A percentile compares a stretch with the other conserved stretches of the same genome.
phyloP scores from a whole-genome alignment of 92 coral and sea anemone species.

The Parazoanthus swiftii region DNA sequence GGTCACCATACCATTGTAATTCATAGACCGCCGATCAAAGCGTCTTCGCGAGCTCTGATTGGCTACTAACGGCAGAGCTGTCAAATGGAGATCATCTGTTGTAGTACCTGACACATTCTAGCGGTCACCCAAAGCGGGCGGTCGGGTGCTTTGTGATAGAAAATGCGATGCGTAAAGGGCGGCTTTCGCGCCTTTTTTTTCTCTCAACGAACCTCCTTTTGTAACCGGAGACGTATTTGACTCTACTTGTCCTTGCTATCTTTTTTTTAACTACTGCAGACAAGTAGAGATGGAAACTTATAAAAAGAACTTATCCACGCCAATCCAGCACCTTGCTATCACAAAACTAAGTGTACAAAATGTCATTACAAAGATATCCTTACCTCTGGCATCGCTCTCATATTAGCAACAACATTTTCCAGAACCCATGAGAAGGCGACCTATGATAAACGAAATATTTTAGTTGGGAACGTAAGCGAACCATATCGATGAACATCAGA shows the following conservation, averaged over 20 bases:
- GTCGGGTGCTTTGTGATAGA: too few relatives aligned
- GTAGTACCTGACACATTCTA: too few relatives aligned
- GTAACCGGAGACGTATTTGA: not conserved
- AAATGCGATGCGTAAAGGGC: too few relatives aligned
- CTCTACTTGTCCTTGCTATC: not conserved
- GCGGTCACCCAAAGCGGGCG: too few relatives aligned
- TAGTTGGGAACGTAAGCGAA: not conserved
- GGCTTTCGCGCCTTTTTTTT: too few relatives aligned
- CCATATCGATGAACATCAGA: not conserved
- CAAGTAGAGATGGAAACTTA: not conserved
- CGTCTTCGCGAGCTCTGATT: too few relatives aligned
- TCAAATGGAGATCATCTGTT: too few relatives aligned
- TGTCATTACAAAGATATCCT: slow-evolving; percentile 9
- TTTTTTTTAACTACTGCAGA: not conserved
- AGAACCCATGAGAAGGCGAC: slow-evolving; percentile 91
- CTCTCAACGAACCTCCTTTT: too few relatives aligned
- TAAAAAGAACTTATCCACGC: not conserved
- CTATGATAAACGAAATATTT: slow-evolving; percentile 40
- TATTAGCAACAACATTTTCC: slow-evolving; percentile 86
- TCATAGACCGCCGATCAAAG: too few relatives aligned
- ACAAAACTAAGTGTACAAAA: not conserved
- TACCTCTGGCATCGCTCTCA: slow-evolving; percentile 94
- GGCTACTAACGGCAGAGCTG: too few relatives aligned
- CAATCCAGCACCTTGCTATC: not conserved
- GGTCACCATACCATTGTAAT: too few relatives aligned